Evolutionary conservation across 2,797 vertebrate genomes (phyloP).

Genomic region (Urocyon cinereoargenteus): DNA sequence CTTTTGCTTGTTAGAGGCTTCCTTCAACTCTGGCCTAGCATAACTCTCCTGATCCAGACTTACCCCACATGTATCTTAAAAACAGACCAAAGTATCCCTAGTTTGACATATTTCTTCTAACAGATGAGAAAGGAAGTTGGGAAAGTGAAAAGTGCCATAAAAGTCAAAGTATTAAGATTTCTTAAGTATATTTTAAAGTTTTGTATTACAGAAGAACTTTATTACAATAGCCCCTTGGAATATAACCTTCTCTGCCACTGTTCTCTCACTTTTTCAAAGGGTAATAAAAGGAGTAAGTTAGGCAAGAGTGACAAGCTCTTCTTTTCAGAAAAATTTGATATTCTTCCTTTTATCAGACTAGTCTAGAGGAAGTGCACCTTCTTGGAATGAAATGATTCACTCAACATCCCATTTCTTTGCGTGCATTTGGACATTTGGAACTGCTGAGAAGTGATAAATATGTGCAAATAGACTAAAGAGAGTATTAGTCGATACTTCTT

Average conservation of each 20-base stretch:
- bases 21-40: background rate
- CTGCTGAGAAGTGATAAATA: conserved; percentile 26
- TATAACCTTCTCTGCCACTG: background rate
- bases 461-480: background rate
- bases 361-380: conserved; percentile 4
- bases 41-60: background rate
- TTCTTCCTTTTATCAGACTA: conserved; percentile 27
- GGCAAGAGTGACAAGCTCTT: background rate
- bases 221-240: background rate
- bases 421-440: background rate
- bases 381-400: conserved; percentile 32
- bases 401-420: conserved; percentile 25
- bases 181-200: conserved; percentile 13
- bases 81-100: background rate
- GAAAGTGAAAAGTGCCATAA: background rate
- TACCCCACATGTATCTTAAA: background rate
- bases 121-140: background rate
- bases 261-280: conserved; percentile 20
- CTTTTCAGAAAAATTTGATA: conserved; percentile 38
- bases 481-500: background rate
- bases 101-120: conserved; percentile 32
- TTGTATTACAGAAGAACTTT: background rate
- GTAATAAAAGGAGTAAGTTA: background rate
- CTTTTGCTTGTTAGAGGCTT: conserved; percentile 5
- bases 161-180: conserved; percentile 49